Percentiles rank a stretch among this genome's conserved stretches.
Evolutionary conservation across 2,113 vertebrate species (phyloP).

Genomic region (Sisor rabdophorus): DNA sequence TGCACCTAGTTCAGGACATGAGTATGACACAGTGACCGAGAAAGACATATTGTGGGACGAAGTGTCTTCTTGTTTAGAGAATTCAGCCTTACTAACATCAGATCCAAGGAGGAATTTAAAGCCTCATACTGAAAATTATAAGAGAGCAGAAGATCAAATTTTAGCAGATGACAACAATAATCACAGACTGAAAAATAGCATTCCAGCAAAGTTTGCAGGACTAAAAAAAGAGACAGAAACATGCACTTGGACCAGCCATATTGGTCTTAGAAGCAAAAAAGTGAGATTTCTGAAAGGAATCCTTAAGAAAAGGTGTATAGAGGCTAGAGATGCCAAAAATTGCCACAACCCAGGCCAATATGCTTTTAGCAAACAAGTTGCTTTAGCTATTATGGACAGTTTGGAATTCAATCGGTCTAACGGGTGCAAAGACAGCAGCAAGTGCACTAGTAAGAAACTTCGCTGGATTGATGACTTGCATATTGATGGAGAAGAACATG

Average conservation of each 20-base stretch:
- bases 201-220: conserved; percentile 20
- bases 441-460: conserved; percentile 70
- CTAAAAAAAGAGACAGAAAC: conserved; percentile 26
- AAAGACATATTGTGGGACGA: conserved; percentile 44
- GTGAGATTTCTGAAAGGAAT: conserved; percentile 75
- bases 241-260: conserved; percentile 42
- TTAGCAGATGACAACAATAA: conserved; percentile 45
- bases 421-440: conserved; percentile 61
- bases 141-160: conserved; percentile 48
- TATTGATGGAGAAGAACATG: conserved; percentile 36
- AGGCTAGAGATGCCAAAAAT: conserved; percentile 45
- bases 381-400: conserved; percentile 78
- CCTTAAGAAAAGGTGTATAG: conserved; percentile 78
- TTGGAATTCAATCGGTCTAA: conserved; percentile 75
- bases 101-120: conserved; percentile 36
- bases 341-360: conserved; percentile 55
- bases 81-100: conserved; percentile 21
- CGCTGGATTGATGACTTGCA: conserved; percentile 82
- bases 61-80: conserved; percentile 23
- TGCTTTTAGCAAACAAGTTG: conserved; percentile 63
- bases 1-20: background rate
- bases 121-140: conserved; percentile 50
- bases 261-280: conserved; percentile 40
- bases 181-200: conserved; percentile 8
- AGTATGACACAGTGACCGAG: conserved; percentile 14